Evolutionary conservation across 2,888 invertebrate species (phyloP), one percentile per base, ranked within the genome.

Genomic region (Philereme transversata): DNA sequence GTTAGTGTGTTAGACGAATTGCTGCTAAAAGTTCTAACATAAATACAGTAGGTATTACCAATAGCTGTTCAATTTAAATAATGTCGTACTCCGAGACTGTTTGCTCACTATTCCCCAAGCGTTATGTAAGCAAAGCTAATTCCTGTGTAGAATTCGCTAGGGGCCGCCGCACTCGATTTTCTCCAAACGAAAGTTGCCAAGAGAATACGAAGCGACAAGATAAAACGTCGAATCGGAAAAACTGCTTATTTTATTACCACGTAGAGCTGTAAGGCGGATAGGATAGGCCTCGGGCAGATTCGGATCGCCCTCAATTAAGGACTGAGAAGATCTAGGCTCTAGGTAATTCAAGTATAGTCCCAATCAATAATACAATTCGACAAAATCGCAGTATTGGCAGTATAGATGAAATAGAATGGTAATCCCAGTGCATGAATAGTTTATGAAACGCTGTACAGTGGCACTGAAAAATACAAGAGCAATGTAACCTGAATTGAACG

Each of bases 201-300:
- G 74, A 78, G 84, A 87, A 88, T 86, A 87, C 85, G 84, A 83
- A 87, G 83, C 82, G 87, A 85, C 85, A 83, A 82, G 84, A 86
- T 86, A 88, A 87, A 88, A 84, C 83, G 82, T 81, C 72, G 83
- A 88, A 87, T 88, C 85, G 85, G 85, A 87, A 88, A 87, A 90
- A 90, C 89, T 89, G 89, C 88, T 90, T 89, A 90, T 90, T 91
- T 91, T 88, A 90, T 89, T 86, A 82, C 81, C 73, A 75, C 75
- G 73, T 73, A 69, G 80, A 83, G 81, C 82, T 83, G 81, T 79
- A 80, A 82, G 81, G 79, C 82, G 83, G 81, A 81, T 81, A 74
- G 84, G 76, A 78, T 78, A 78, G 82, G 82, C 83, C 79, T 76
- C 77, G 74, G 72, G 76, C 73, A 75, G 76, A 79, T 83, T 80